Evolutionary conservation across 2,797 vertebrate genomes (phyloP).

Genomic region (Enteromius mattozi): DNA sequence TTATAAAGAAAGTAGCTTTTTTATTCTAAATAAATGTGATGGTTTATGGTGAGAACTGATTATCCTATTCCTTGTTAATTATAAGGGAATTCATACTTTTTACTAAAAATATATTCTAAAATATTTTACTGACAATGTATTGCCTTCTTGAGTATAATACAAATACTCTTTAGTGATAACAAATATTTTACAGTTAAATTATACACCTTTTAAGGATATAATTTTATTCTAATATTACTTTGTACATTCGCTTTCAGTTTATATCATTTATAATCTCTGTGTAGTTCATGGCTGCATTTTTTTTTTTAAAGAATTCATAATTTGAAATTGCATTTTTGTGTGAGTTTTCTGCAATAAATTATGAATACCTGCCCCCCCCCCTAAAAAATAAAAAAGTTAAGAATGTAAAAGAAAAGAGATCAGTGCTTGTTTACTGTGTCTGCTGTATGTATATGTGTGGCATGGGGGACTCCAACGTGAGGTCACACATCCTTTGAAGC

Average conservation of each 20-base stretch:
- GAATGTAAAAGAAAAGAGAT: background rate
- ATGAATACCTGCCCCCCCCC: background rate
- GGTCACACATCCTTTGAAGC: background rate
- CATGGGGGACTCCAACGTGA: background rate
- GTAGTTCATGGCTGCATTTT: background rate
- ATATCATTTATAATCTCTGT: background rate
- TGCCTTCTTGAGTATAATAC: background rate
- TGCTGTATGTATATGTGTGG: background rate
- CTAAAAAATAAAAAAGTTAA: background rate
- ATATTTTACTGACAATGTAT: background rate
- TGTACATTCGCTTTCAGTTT: background rate
- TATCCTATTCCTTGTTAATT: background rate
- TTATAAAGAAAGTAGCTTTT: background rate
- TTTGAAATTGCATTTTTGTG: background rate
- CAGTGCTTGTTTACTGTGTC: background rate
- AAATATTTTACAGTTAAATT: background rate
- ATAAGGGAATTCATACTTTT: background rate
- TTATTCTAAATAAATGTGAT: background rate
- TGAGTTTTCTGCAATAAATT: background rate
- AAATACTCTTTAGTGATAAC: background rate
- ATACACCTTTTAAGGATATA: background rate
- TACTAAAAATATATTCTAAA: background rate
- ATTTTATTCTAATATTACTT: background rate
- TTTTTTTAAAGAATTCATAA: background rate
- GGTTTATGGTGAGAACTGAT: background rate